Percentiles rank a stretch among this genome's conserved stretches.
Conservation (phyloP, 2,888 invertebrate species). For the Odiellus spinosus region DNA sequence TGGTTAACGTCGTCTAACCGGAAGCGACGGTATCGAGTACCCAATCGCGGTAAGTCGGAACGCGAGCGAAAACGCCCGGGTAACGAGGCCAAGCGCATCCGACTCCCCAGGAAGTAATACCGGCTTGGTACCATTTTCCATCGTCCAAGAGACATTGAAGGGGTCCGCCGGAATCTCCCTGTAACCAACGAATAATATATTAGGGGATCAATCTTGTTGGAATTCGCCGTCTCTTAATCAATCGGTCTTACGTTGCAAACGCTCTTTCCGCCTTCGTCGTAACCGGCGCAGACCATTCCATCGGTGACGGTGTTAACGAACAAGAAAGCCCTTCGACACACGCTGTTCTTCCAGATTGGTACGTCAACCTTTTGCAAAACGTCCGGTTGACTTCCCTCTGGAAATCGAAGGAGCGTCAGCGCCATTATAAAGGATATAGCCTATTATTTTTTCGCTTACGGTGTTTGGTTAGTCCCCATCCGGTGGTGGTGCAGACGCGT, state of each 20-base stretch:
- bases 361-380: conserved; percentile 18
- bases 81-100: conserved; percentile 15
- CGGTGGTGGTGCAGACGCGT: conserved; percentile 3
- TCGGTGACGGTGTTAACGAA: conserved; percentile 14
- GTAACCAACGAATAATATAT: too few relatives aligned
- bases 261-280: conserved; percentile 6
- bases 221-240: too few relatives aligned
- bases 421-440: not conserved
- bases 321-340: conserved; percentile 13
- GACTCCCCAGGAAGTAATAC: conserved; percentile 21
- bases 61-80: conserved; percentile 6
- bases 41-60: not conserved
- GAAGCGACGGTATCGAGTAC: not conserved
- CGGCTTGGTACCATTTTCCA: conserved; percentile 31
- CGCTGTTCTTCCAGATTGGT: conserved; percentile 12
- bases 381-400: conserved; percentile 15
- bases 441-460: not conserved
- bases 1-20: too few relatives aligned
- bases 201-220: too few relatives aligned
- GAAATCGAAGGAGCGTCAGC: not conserved
- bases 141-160: conserved; percentile 26
- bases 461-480: conserved; percentile 3
- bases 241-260: not conserved
- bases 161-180: conserved; percentile 21
- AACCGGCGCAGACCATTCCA: conserved; percentile 18